phyloP scores from a whole-genome alignment of 1,140 invertebrate species.

The Arctopsyche grandis region DNA sequence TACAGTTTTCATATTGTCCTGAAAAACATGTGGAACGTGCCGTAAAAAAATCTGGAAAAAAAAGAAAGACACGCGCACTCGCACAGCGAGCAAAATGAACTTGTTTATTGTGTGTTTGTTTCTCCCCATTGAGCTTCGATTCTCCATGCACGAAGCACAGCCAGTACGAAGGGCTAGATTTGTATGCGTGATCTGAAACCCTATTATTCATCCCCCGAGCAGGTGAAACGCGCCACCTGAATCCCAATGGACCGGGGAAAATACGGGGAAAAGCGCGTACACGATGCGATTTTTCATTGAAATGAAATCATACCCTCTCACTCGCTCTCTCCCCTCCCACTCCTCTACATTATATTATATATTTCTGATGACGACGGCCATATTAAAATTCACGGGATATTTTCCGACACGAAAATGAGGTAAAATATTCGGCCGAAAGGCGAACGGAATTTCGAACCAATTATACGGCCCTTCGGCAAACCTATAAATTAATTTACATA shows the following conservation, averaged over 20 bases:
- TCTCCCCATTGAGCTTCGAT: slow-evolving; percentile 13
- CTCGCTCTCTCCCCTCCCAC: neutral
- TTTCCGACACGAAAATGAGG: slow-evolving; percentile 14
- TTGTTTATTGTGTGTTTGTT: slow-evolving; percentile 29
- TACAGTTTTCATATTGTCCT: no score
- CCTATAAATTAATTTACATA: slow-evolving; percentile 17
- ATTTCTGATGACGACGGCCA: neutral
- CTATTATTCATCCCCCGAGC: slow-evolving; percentile 12
- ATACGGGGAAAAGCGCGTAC: neutral
- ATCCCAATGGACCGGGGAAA: slow-evolving; percentile 13
- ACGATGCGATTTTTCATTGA: slow-evolving; percentile 14
- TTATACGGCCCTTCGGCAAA: slow-evolving; percentile 3
- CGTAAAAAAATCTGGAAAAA: neutral
- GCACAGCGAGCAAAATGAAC: slow-evolving; percentile 8
- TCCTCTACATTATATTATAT: neutral
- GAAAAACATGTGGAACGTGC: slow-evolving; percentile 6
- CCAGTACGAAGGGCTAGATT: slow-evolving; percentile 4
- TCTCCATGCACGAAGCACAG: neutral
- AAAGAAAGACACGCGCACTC: neutral
- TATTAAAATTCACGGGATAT: slow-evolving; percentile 26
- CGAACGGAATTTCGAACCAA: neutral
- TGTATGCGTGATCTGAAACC: slow-evolving; percentile 27
- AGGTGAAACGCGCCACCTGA: slow-evolving; percentile 1
- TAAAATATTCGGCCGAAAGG: slow-evolving; percentile 12
- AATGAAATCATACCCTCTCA: slow-evolving; percentile 13